A percentile compares a stretch with the other conserved stretches of the same genome.
Evolutionary conservation across 1,140 invertebrate genomes (phyloP).

Genomic region (Saccostrea echinata): DNA sequence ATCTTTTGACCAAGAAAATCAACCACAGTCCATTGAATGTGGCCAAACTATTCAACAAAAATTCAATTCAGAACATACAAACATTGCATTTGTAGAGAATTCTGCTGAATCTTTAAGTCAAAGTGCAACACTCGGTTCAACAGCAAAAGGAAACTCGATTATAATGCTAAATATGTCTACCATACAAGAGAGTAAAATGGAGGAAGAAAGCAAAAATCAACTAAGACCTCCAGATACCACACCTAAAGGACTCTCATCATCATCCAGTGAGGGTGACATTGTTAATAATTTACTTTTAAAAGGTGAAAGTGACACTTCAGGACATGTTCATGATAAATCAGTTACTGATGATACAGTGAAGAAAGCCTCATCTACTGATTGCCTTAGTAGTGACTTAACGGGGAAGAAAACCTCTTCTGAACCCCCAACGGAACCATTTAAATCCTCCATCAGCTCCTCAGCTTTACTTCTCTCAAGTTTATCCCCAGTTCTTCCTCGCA

Average conservation of each 20-base stretch:
- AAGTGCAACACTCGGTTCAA: background rate
- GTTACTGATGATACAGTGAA: background rate
- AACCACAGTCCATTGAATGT: background rate
- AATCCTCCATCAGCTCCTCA: constrained; percentile 25
- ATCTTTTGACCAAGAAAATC: background rate
- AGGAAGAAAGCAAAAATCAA: background rate
- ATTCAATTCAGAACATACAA: background rate
- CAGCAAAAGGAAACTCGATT: background rate
- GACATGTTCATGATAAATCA: background rate
- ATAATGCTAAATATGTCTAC: background rate
- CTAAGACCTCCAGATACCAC: background rate
- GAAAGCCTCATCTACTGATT: constrained; percentile 6
- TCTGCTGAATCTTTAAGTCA: background rate
- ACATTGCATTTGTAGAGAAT: background rate
- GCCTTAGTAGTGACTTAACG: background rate
- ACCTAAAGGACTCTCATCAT: background rate
- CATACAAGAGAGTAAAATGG: background rate
- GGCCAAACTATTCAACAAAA: background rate
- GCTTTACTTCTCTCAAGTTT: constrained; percentile 39
- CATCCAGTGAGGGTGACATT: constrained; percentile 16
- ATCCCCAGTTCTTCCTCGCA: constrained; percentile 31
- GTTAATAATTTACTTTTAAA: constrained; percentile 7
- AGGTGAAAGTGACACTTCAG: background rate
- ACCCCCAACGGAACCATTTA: background rate
- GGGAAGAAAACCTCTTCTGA: background rate